phyloP scores from a whole-genome alignment of 2,113 vertebrate species.

The Gadus chalcogrammus region DNA sequence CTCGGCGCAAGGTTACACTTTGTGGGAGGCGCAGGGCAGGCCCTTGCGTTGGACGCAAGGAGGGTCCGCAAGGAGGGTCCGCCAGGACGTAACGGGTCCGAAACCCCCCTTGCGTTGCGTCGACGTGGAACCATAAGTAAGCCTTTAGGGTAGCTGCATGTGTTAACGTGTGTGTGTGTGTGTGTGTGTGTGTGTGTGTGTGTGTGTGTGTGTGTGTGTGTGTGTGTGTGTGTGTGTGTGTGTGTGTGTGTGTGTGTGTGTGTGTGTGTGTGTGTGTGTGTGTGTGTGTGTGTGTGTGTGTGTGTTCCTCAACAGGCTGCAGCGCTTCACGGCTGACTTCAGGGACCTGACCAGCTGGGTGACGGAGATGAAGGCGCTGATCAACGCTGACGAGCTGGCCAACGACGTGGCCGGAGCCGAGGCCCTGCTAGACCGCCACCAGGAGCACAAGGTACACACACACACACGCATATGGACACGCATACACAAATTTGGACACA shows the following conservation, averaged over 20 bases:
- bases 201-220: background rate
- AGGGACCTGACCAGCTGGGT: slow-evolving; percentile 98
- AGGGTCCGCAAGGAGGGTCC: too few relatives aligned
- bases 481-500: background rate
- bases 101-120: too few relatives aligned
- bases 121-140: too few relatives aligned
- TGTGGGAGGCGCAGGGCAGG: too few relatives aligned
- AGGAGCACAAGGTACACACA: slow-evolving; percentile 89
- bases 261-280: background rate
- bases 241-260: background rate
- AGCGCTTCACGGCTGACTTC: slow-evolving; percentile 96
- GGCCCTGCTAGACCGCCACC: slow-evolving; percentile 93
- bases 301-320: slow-evolving; percentile 73
- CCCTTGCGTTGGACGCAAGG: too few relatives aligned
- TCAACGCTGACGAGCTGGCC: slow-evolving; percentile 95
- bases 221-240: background rate
- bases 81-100: too few relatives aligned
- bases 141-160: too few relatives aligned
- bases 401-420: slow-evolving; percentile 97
- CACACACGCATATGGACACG: background rate
- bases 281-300: background rate
- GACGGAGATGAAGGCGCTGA: slow-evolving; percentile 98
- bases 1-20: too few relatives aligned
- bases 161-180: background rate
- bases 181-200: background rate